Evolutionary conservation across 2,113 vertebrate genomes (phyloP).

Genomic region (Vulpes lagopus): DNA sequence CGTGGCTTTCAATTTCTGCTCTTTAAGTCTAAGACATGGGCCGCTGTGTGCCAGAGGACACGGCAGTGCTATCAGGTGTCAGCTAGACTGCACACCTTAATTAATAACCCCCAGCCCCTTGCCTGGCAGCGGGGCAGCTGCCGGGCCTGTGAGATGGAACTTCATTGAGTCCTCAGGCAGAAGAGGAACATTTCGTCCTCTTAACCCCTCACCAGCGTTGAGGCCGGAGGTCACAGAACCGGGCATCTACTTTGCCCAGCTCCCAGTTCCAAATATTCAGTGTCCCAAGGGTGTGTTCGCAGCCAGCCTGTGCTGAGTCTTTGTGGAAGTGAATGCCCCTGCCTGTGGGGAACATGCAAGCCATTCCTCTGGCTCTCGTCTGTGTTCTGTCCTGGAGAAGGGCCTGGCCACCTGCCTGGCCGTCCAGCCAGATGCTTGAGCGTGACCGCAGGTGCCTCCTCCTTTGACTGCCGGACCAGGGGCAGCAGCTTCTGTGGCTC

Average conservation of each 20-base stretch:
- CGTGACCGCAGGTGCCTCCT: fast-evolving
- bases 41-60: constrained; percentile 77
- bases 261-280: fast-evolving
- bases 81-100: constrained; percentile 56
- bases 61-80: constrained; percentile 85
- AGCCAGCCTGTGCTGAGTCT: neutral
- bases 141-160: constrained; percentile 75
- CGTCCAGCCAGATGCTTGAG: too few species aligned
- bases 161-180: constrained; percentile 62
- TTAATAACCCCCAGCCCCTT: neutral
- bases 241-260: neutral
- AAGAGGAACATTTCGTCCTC: constrained; percentile 65
- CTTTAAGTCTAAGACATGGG: constrained; percentile 76
- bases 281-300: too few species aligned
- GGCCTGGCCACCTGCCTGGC: neutral
- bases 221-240: neutral
- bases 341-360: fast-evolving
- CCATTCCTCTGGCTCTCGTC: neutral
- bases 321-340: neutral
- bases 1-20: constrained; percentile 79
- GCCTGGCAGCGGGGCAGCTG: constrained; percentile 68
- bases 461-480: neutral
- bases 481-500: fast-evolving
- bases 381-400: neutral
- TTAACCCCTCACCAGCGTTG: neutral